These are phyloP conservation scores for Ichneumon xanthorius DNA, from an alignment of 2,888 invertebrate species.

Conservation along the genomic window DNA sequence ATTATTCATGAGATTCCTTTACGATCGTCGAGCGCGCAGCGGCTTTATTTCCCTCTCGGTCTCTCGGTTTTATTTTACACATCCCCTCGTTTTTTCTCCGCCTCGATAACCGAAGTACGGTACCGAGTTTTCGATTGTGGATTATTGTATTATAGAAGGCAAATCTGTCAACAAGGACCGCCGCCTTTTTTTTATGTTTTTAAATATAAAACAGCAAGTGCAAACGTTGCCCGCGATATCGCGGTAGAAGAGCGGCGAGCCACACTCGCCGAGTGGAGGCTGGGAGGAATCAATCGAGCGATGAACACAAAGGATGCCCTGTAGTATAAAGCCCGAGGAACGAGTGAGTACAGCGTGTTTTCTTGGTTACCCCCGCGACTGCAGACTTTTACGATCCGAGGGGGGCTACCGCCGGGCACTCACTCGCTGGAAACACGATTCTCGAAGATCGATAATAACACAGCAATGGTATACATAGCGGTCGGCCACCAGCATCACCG, in stretches of 20 bases:
- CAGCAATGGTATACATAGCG: slow-evolving; percentile 41
- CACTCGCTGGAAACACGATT: slow-evolving; percentile 65
- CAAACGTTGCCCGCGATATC: slow-evolving; percentile 18
- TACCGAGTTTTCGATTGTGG: not conserved
- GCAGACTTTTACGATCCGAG: slow-evolving; percentile 65
- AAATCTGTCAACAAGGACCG: slow-evolving; percentile 43
- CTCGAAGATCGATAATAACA: slow-evolving; percentile 68
- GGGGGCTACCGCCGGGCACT: slow-evolving; percentile 21
- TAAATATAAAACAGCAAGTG: not conserved
- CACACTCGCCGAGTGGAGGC: slow-evolving; percentile 9
- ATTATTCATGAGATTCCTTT: slow-evolving; percentile 32
- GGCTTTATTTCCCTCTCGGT: not conserved
- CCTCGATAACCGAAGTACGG: not conserved
- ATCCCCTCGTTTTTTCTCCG: not conserved
- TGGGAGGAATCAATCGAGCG: slow-evolving; percentile 68
- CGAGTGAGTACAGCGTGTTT: slow-evolving; percentile 61
- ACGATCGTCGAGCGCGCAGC: slow-evolving; percentile 1
- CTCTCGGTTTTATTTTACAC: not conserved
- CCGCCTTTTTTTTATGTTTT: slow-evolving; percentile 13
- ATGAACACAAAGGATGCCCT: slow-evolving; percentile 68
- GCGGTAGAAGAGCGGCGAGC: slow-evolving; percentile 25
- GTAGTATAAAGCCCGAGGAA: slow-evolving; percentile 55
- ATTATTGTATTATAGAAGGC: slow-evolving; percentile 59
- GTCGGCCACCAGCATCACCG: slow-evolving; percentile 22
- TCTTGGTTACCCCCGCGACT: slow-evolving; percentile 51